Percentiles rank a stretch among this genome's conserved stretches.
Evolutionary conservation across 1,140 invertebrate genomes (phyloP).

Genomic region (Triops longicaudatus): DNA sequence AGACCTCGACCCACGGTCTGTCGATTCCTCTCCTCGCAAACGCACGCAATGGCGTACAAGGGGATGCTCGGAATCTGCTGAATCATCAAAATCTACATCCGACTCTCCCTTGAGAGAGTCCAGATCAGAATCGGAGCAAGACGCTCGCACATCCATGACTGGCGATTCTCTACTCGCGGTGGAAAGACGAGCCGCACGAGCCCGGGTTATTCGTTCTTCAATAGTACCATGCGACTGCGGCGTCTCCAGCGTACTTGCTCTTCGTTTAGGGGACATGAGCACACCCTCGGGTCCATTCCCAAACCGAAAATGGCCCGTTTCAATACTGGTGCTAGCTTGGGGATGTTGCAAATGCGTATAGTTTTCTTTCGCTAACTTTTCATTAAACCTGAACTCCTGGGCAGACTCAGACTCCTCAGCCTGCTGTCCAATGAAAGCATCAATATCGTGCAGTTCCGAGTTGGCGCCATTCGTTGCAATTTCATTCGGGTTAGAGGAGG

Average conservation of each 20-base stretch:
- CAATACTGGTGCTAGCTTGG: neutral
- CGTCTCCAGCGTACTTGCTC: neutral
- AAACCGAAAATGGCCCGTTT: conserved; percentile 13
- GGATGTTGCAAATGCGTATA: neutral
- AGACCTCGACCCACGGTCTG: neutral
- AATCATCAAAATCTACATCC: neutral
- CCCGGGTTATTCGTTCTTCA: neutral
- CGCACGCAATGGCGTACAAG: neutral
- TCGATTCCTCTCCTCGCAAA: neutral
- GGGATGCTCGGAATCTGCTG: neutral
- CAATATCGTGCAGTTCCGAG: neutral
- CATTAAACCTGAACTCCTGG: neutral
- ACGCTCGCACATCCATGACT: neutral
- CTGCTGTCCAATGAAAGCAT: neutral
- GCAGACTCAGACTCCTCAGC: neutral
- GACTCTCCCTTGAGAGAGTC: neutral
- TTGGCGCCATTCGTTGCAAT: neutral
- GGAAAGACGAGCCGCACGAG: neutral
- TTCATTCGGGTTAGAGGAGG: neutral
- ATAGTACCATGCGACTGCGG: neutral
- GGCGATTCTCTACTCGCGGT: neutral
- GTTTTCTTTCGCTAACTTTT: neutral
- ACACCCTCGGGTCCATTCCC: neutral
- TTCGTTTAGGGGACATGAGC: neutral
- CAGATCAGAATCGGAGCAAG: neutral